Evolutionary conservation across 2,888 invertebrate species (phyloP), one percentile per base, ranked within the genome.

Genomic region (Cheilosia soror): DNA sequence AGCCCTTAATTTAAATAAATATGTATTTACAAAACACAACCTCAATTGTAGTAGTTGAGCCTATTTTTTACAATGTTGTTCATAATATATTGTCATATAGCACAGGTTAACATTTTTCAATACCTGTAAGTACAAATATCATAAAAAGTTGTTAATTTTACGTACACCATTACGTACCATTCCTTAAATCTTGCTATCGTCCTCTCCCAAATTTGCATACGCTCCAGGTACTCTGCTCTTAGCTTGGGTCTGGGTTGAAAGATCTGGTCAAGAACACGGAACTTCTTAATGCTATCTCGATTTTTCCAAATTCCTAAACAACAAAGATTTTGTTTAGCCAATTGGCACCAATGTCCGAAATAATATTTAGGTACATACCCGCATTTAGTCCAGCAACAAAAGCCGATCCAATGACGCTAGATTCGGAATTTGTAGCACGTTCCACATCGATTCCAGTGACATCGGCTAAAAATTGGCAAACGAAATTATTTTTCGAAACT

Each of bases 401-500:
- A 0, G 97, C 97, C 76, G 96, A 96, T 0, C 99, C 99, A 72
- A 97, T 93, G 44, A 96, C 96, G 1, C 98, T 96, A 94, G 97
- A 96, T 92, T 98, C 98, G 0, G 94, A 93, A 84, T 95, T 94
- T 0, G 92, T 91, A 0, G 96, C 94, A 42, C 98, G 93, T 90
- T 97, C 96, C 4, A 98, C 96, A 0, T 93, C 91, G 68, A 96
- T 92, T 0, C 95, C 95, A 0, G 96, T 96, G 69, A 98, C 93
- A 91, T 98, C 97, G 0, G 98, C 95, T 87, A 99, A 94, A 77
- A 97, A 93, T 91, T 98, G 98, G 88, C 97, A 95, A 53, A 99
- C 93, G 90, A 99, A 99, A 92, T 98, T 95, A 91, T 98, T 99
- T 87, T 95, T 95, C 0, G 98, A 96, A n/a, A 99, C 98, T n/a